These are phyloP conservation scores for Sebastes vulpes DNA, from an alignment of 2,797 vertebrate species.

Conservation along the genomic window DNA sequence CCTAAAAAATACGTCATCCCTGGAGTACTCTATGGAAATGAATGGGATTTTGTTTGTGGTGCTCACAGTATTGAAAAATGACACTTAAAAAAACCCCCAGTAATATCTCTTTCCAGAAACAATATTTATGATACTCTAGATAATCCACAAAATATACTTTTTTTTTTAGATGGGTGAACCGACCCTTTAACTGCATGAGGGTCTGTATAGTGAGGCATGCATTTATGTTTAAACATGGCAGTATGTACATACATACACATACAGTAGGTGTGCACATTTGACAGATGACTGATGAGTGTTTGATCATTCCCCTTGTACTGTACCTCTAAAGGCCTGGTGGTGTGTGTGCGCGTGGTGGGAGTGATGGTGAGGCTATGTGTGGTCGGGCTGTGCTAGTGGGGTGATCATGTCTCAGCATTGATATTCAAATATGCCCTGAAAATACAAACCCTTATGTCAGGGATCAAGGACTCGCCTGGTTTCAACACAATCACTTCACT, in stretches of 20 bases:
- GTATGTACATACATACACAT: background rate
- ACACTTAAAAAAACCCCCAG: background rate
- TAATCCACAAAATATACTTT: background rate
- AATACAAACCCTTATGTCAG: slow-evolving; percentile 84
- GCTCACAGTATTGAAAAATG: background rate
- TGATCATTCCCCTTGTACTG: slow-evolving; percentile 50
- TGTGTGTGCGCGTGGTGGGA: slow-evolving; percentile 4
- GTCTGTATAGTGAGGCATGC: slow-evolving; percentile 1
- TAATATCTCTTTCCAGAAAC: background rate
- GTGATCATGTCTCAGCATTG: slow-evolving; percentile 80
- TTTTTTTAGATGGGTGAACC: background rate
- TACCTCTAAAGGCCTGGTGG: slow-evolving; percentile 36
- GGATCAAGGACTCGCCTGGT: slow-evolving; percentile 84
- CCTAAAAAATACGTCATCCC: no score
- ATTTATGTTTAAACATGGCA: slow-evolving; percentile 13
- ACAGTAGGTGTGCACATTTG: slow-evolving; percentile 26
- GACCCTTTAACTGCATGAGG: background rate
- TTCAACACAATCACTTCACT: slow-evolving; percentile 83
- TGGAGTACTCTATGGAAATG: background rate
- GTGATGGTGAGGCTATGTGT: slow-evolving; percentile 43
- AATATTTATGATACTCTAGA: background rate
- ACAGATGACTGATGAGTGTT: slow-evolving; percentile 61
- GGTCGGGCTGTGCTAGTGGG: slow-evolving; percentile 59
- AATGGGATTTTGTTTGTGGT: background rate
- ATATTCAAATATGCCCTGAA: slow-evolving; percentile 83